Evolutionary conservation across 2,888 invertebrate genomes (phyloP).

Genomic region (Phania funesta): DNA sequence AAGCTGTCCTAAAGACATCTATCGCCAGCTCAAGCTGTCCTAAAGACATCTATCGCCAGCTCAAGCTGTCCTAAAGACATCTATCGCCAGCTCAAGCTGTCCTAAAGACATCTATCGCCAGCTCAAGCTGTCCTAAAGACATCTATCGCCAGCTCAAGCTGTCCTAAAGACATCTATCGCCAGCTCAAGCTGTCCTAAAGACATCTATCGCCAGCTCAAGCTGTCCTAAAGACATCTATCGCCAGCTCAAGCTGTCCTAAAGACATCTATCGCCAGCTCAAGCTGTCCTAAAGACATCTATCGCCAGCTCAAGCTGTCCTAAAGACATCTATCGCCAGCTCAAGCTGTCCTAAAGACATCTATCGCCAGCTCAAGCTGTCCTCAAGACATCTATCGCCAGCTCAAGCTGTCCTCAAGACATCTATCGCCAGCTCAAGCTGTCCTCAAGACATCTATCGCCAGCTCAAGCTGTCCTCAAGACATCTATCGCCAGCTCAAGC

Average conservation of each 20-base stretch:
- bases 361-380: not conserved
- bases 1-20: no score
- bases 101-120: not conserved
- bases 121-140: not conserved
- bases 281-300: not conserved
- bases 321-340: not conserved
- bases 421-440: not conserved
- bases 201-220: not conserved
- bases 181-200: not conserved
- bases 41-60: no score
- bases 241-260: not conserved
- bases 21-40: not conserved
- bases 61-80: no score
- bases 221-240: not conserved
- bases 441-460: not conserved
- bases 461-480: not conserved
- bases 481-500: not conserved
- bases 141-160: not conserved
- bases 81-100: not conserved
- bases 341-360: not conserved
- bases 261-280: not conserved
- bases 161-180: not conserved
- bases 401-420: not conserved
- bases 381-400: not conserved
- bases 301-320: not conserved